Evolutionary conservation across 2,888 invertebrate genomes (phyloP), one percentile per base, ranked within the genome.

Genomic region (Trimorus sp.): DNA sequence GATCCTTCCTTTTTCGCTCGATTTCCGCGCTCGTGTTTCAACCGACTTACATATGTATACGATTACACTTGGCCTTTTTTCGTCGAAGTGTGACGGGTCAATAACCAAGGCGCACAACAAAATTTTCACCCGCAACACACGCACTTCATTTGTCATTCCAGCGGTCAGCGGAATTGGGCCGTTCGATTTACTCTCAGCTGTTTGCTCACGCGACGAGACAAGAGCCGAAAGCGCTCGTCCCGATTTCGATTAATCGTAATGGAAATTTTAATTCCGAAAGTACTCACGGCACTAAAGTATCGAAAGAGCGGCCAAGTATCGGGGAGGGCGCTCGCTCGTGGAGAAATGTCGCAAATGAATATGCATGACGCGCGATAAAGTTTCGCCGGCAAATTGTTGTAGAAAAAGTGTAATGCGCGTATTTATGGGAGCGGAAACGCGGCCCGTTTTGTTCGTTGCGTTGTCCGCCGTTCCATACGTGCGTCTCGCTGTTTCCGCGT

Each of bases 1-100:
- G 42, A 76, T 68, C 69, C 56, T 70, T 56, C 49, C 42, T 62
- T 82, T 70, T 69, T 82, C 65, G 38, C 53, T 71, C 38, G 53
- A 59, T 69, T 45, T 58, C 73, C 66, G 70, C 60, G 58, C 40
- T 75, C 66, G 65, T 70, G 62, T 68, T 79, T 74, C 66, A 60
- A 42, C 42, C 54, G 60, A 49, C 78, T 73, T 82, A 79, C 75
- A 79, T 76, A 82, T 82, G 82, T 75, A 79, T 76, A 76, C 79
- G 71, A 79, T 79, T 79, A 71, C 79, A 62, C 71, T 53, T 70
- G 40, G 6, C 54, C 37, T 68, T 82, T 70, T 76, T 82, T 82
- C 37, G 40, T 26, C 66, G 66, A 69, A 65, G 37, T 45, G 15
- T 14, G 51, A 40, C 53, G 74, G 76, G 79, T 73, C 79, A 82